Base-by-base conservation (phyloP, 2,888 invertebrate genomes). In the Microctonus brassicae region DNA sequence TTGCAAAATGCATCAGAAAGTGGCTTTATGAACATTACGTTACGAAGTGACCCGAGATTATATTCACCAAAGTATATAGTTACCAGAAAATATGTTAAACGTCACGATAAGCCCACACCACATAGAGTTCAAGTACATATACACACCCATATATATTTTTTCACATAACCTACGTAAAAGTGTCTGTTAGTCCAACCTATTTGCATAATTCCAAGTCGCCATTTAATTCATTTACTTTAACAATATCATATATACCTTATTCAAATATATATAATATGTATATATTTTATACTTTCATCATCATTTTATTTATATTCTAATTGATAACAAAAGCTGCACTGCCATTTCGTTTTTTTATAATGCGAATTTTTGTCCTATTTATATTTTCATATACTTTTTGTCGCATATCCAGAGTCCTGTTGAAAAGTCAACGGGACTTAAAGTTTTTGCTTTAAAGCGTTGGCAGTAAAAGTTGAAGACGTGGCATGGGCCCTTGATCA, bases 381-480 rank as follows among this genome's bases (percentile, higher is more conserved):
- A n/a, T n/a, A 55, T 36, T 65, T 20, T n/a, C 13, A 52, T 52
- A 17, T 42, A 39, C 24, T 62, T 9, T 20, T 26, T 26, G 26
- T 53, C 24, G 36, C 26, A 42, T 62, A 13, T 10, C 11, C 20
- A 17, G 34, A 20, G 34, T 34, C 22, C n/a, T n/a, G 65, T 33
- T 55, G 53, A 55, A 65, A 65, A 65, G 53, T 65, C 65, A 63
- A 63, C 47, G 63, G 33, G 63, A 52, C 52, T 47, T 63, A 17
- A 47, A 63, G 53, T 65, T 65, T 65, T 65, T 53, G n/a, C 47
- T 63, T 33, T 29, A 53, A 34, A 65, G 52, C 55, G 29, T 53
- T 36, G 26, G 61, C 53, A 47, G 69, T 69, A 62, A 69, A 69
- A 69, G 61, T 69, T 69, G 24, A 69, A 69, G 69, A 62, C 53